These are phyloP conservation scores for Chironomus riparius DNA, from an alignment of 2,888 invertebrate genomes.

Conservation along the genomic window DNA sequence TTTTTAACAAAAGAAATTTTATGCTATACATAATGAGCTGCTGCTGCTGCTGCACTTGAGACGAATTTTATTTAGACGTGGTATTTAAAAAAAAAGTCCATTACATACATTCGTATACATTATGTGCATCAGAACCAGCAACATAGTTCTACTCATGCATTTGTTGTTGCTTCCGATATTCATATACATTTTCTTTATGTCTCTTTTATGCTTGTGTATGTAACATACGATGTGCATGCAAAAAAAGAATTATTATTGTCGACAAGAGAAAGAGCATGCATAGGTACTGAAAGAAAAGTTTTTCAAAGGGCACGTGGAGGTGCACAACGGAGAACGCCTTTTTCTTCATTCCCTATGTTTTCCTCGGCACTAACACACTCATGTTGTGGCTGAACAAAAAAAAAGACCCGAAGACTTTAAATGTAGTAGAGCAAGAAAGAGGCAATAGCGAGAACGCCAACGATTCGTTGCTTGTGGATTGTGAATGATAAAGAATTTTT, in stretches of 20 bases:
- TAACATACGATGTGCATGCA: neutral
- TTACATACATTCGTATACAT: no score
- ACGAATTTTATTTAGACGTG: neutral
- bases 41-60: neutral
- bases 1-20: no score
- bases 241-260: neutral
- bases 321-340: conserved; percentile 7
- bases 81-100: neutral
- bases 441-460: neutral
- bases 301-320: conserved; percentile 13
- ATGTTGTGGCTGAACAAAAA: neutral
- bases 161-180: neutral
- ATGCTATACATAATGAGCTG: no score
- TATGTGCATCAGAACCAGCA: no score
- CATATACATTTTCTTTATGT: neutral
- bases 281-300: neutral
- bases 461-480: conserved; percentile 5
- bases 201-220: neutral
- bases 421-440: neutral
- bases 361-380: neutral
- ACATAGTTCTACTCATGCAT: neutral
- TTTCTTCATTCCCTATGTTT: neutral
- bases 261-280: neutral
- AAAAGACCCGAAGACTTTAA: neutral
- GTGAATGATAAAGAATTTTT: neutral